phyloP scores from a whole-genome alignment of 2,113 vertebrate genomes.

The Cololabis saira region DNA sequence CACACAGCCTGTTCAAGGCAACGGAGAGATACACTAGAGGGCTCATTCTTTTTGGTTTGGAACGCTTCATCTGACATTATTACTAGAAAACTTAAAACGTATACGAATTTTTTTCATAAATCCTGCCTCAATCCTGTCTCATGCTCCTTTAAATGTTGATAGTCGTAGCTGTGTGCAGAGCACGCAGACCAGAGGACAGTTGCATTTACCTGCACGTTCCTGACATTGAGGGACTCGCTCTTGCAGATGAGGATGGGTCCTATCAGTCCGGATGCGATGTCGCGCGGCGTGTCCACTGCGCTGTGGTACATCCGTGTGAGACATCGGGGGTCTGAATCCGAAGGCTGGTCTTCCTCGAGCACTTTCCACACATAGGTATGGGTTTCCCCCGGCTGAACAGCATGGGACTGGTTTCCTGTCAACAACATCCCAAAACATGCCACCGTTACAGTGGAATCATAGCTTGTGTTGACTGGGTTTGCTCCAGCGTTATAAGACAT shows the following conservation, averaged over 20 bases:
- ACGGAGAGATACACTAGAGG: no score
- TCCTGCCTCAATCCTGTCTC: no score
- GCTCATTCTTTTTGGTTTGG: no score
- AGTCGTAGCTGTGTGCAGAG: no score
- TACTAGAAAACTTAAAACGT: no score
- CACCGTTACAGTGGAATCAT: background rate
- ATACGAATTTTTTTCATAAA: no score
- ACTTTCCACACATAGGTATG: conserved; percentile 90
- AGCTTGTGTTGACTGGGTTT: background rate
- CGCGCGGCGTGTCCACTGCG: conserved; percentile 87
- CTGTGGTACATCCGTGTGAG: conserved; percentile 94
- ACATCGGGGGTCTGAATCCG: conserved; percentile 86
- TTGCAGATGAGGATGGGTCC: conserved; percentile 96
- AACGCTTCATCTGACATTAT: no score
- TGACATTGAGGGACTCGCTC: conserved; percentile 86
- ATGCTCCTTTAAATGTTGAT: no score
- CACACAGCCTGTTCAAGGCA: no score
- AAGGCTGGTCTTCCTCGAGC: conserved; percentile 87
- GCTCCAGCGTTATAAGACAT: background rate
- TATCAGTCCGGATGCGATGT: conserved; percentile 93
- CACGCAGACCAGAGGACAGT: background rate
- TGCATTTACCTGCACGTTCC: conserved; percentile 90
- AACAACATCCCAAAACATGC: background rate
- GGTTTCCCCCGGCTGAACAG: conserved; percentile 87
- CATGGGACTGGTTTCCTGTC: conserved; percentile 84